A percentile compares a stretch with the other conserved stretches of the same genome.
phyloP scores from a whole-genome alignment of 2,113 vertebrate genomes.

The Pristiophorus japonicus region DNA sequence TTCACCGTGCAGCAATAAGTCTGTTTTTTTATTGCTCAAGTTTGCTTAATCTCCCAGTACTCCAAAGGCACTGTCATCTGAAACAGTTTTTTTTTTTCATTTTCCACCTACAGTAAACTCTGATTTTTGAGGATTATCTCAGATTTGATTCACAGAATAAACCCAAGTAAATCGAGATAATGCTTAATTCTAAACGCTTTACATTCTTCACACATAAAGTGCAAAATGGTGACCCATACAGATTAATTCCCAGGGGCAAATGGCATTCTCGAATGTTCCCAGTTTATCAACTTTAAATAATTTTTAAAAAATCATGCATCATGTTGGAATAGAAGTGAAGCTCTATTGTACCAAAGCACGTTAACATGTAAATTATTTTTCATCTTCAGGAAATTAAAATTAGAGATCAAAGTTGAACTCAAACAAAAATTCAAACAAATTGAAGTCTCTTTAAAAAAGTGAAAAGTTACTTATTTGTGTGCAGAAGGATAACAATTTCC shows the following conservation, averaged over 20 bases:
- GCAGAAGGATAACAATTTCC: not conserved
- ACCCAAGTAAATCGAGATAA: constrained; percentile 16
- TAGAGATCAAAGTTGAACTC: not conserved
- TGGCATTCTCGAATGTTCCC: constrained; percentile 6
- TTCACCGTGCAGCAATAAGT: not conserved
- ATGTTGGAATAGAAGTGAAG: not conserved
- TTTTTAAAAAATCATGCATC: not conserved
- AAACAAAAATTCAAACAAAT: not conserved
- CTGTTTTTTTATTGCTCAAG: not conserved
- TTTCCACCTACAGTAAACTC: not conserved
- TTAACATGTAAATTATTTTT: not conserved
- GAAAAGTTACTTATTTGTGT: not conserved
- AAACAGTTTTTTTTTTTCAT: constrained; percentile 32
- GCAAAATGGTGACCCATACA: not conserved
- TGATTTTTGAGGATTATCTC: constrained; percentile 35
- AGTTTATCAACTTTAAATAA: not conserved
- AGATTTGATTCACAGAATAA: constrained; percentile 34
- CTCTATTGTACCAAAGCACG: not conserved
- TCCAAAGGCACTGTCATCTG: constrained; percentile 34
- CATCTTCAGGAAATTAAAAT: not conserved
- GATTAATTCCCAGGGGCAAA: not conserved
- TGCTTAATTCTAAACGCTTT: constrained; percentile 27
- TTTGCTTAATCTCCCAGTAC: constrained; percentile 5
- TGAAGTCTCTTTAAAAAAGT: not conserved
- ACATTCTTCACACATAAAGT: constrained; percentile 36